Evolutionary conservation across 2,113 vertebrate genomes (phyloP).

Genomic region (Cyprinodon variegatus): DNA sequence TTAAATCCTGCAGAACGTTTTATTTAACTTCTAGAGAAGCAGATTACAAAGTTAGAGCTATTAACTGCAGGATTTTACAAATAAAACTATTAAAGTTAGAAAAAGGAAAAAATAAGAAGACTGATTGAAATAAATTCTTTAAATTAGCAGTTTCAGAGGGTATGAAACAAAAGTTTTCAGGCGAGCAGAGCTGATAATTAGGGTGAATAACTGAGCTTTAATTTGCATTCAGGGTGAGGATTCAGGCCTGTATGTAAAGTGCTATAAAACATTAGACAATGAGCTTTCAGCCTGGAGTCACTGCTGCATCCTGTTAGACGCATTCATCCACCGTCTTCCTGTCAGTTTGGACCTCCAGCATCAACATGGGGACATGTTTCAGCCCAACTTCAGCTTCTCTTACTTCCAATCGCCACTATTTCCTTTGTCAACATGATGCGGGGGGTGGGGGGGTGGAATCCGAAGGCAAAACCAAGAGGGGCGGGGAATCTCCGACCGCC

Average conservation of each 20-base stretch:
- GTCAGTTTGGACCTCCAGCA: constrained; percentile 42
- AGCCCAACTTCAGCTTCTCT: constrained; percentile 29
- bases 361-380: constrained; percentile 12
- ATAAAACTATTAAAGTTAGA: too few species aligned
- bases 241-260: neutral
- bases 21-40: too few species aligned
- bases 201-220: neutral
- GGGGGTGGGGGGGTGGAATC: constrained; percentile 19
- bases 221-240: constrained; percentile 1
- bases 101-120: too few species aligned
- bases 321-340: constrained; percentile 30
- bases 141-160: neutral
- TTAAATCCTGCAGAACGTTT: too few species aligned
- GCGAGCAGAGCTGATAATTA: neutral
- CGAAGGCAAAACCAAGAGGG: constrained; percentile 19
- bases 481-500: neutral
- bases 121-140: neutral
- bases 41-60: too few species aligned
- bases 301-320: constrained; percentile 21
- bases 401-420: constrained; percentile 29
- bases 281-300: neutral
- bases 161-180: neutral
- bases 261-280: neutral
- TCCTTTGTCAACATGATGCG: constrained; percentile 48
- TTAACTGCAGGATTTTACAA: too few species aligned